Conservation (phyloP, 2,888 invertebrate species). For the Dryobota labecula region DNA sequence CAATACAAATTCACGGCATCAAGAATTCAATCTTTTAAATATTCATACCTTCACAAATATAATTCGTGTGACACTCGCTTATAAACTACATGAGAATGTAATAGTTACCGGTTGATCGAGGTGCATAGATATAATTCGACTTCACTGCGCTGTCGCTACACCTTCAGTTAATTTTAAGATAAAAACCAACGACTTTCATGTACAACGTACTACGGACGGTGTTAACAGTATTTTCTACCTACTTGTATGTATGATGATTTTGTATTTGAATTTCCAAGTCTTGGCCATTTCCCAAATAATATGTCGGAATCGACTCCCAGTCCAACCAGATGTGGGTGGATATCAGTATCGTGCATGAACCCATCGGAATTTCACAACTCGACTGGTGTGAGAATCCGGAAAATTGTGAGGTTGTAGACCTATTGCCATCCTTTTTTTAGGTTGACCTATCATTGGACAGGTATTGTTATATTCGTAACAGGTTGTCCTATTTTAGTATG, state of each 20-base stretch:
- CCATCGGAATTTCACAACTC: constrained; percentile 35
- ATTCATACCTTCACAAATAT: constrained; percentile 25
- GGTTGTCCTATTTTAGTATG: background rate
- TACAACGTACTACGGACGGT: constrained; percentile 23
- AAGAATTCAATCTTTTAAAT: constrained; percentile 23
- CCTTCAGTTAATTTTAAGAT: constrained; percentile 62
- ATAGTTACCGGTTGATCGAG: constrained; percentile 76
- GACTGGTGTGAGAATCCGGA: background rate
- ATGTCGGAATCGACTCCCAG: constrained; percentile 31
- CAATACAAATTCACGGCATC: constrained; percentile 18
- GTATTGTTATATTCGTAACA: background rate
- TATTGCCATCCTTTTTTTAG: background rate
- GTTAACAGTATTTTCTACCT: constrained; percentile 16
- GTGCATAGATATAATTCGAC: constrained; percentile 65
- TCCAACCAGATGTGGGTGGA: constrained; percentile 39
- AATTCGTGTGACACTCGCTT: constrained; percentile 57
- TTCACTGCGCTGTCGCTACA: constrained; percentile 65
- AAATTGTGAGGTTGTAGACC: background rate
- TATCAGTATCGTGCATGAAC: constrained; percentile 42
- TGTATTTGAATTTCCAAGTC: constrained; percentile 40
- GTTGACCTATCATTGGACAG: background rate
- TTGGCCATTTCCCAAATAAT: constrained; percentile 54
- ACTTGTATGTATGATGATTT: constrained; percentile 18
- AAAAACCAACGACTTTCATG: constrained; percentile 36
- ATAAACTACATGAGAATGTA: constrained; percentile 58